A percentile compares a stretch with the other conserved stretches of the same genome.
Conservation (phyloP, 2,113 vertebrate species). For the Pluvianellus socialis region DNA sequence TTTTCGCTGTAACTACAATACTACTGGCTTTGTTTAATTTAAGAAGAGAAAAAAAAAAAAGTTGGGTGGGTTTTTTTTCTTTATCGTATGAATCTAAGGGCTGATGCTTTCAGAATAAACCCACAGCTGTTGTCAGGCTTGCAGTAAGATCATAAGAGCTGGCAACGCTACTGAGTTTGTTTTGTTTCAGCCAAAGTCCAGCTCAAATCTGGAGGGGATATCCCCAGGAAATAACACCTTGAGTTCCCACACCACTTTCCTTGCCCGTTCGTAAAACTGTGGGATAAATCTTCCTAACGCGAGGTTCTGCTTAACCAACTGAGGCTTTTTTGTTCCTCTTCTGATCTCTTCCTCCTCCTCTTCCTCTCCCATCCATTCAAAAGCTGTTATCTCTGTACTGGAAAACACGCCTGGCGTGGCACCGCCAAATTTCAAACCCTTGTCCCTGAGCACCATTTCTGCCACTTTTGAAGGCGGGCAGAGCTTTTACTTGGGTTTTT, state of each 20-base stretch:
- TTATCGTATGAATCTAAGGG: not conserved
- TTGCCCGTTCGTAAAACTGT: not conserved
- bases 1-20: not conserved
- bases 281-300: not conserved
- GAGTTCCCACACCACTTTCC: not conserved
- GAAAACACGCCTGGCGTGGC: accelerated
- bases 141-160: not conserved
- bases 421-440: accelerated
- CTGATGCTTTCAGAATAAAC: not conserved
- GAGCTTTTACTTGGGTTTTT: not conserved
- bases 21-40: not conserved
- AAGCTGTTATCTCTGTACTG: not conserved
- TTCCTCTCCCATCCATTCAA: not conserved
- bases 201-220: not conserved
- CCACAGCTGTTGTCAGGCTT: not conserved
- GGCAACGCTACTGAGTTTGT: not conserved
- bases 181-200: not conserved
- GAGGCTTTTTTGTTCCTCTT: not conserved
- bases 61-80: not conserved
- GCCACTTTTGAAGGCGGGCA: not conserved
- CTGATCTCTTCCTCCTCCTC: not conserved
- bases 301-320: not conserved
- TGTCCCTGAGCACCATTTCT: not conserved
- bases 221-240: constrained; percentile 52
- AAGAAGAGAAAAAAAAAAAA: not conserved